These are phyloP conservation scores for Sussaba pulchella DNA, from an alignment of 2,888 invertebrate genomes.

Conservation along the genomic window DNA sequence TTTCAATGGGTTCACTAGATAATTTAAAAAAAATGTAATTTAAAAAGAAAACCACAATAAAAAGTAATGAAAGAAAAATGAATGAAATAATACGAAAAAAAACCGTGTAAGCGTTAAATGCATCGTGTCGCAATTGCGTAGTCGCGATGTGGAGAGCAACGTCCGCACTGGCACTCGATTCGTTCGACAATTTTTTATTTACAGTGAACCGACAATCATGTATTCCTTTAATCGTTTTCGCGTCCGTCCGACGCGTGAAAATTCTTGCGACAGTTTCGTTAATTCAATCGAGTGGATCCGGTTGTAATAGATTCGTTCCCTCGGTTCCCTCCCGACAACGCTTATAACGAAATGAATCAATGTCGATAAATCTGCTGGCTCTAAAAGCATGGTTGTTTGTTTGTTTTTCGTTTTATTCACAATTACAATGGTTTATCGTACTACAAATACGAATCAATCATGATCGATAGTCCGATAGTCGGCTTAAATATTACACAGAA, in stretches of 20 bases:
- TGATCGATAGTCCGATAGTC: conserved; percentile 54
- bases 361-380: conserved; percentile 47
- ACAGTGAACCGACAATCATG: conserved; percentile 80
- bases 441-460: conserved; percentile 65
- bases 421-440: conserved; percentile 65
- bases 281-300: conserved; percentile 55
- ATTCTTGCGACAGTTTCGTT: conserved; percentile 34
- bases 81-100: conserved; percentile 35
- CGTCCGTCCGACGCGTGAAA: conserved; percentile 34
- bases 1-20: conserved; percentile 33
- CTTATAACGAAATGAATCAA: conserved; percentile 56
- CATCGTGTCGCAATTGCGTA: conserved; percentile 52
- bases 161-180: conserved; percentile 62
- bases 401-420: conserved; percentile 61
- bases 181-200: conserved; percentile 44
- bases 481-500: conserved; percentile 53
- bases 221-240: conserved; percentile 69
- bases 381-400: conserved; percentile 57
- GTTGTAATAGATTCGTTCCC: conserved; percentile 28
- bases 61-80: conserved; percentile 13
- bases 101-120: conserved; percentile 57
- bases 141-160: conserved; percentile 51
- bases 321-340: conserved; percentile 28
- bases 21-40: conserved; percentile 17
- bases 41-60: neutral